Percentiles rank a stretch among this genome's conserved stretches.
Evolutionary conservation across 2,113 vertebrate species (phyloP).

Genomic region (Turnix velox): DNA sequence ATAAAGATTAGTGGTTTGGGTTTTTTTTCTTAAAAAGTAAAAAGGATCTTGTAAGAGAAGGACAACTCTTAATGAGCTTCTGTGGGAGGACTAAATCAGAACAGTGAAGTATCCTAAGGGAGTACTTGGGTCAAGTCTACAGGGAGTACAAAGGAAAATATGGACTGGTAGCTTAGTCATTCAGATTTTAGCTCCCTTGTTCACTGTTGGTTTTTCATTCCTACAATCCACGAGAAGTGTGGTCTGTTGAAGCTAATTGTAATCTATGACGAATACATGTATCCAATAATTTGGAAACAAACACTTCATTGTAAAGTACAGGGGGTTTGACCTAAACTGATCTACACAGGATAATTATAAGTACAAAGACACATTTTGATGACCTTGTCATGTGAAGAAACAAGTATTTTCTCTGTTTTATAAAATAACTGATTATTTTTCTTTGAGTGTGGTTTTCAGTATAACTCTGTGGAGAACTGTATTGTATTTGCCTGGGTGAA

Average conservation of each 20-base stretch:
- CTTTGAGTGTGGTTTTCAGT: not conserved
- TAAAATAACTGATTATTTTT: not conserved
- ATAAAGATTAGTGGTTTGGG: rapidly evolving
- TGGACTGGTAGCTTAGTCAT: not conserved
- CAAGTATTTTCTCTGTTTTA: not conserved
- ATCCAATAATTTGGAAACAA: not conserved
- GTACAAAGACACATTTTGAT: not conserved
- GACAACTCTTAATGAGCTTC: not conserved
- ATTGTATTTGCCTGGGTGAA: not conserved
- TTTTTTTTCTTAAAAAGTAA: no score
- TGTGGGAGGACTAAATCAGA: not conserved
- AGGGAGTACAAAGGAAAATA: not conserved
- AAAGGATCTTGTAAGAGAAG: no score
- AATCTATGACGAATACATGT: not conserved
- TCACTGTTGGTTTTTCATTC: not conserved
- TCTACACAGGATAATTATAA: not conserved
- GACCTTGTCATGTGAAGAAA: not conserved
- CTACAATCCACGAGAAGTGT: not conserved
- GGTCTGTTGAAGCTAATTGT: not conserved
- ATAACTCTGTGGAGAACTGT: not conserved
- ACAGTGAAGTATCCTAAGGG: not conserved
- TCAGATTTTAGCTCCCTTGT: not conserved
- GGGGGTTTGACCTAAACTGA: not conserved
- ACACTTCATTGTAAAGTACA: not conserved
- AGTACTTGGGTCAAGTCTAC: not conserved